Conservation (phyloP, 2,797 vertebrate genomes). For the Pachyuromys duprasi region DNA sequence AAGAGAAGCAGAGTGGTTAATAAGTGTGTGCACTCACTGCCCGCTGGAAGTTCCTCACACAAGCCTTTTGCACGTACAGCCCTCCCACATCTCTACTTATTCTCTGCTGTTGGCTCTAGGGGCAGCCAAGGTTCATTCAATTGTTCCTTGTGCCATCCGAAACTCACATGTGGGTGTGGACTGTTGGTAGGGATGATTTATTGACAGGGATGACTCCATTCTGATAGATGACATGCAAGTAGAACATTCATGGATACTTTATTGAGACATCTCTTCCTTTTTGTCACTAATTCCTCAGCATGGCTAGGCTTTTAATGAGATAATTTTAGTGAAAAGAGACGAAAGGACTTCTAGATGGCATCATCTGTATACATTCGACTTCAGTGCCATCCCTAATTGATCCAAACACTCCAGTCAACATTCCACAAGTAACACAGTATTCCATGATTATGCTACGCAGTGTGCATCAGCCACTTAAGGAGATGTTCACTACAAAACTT, state of each 20-base stretch:
- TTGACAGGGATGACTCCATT: background rate
- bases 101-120: background rate
- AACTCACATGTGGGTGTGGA: background rate
- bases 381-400: conserved; percentile 39
- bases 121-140: background rate
- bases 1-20: background rate
- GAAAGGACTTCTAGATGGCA: conserved; percentile 14
- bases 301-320: conserved; percentile 29
- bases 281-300: conserved; percentile 55
- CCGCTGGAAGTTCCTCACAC: background rate
- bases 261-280: conserved; percentile 49
- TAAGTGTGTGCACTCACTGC: background rate
- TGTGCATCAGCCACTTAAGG: background rate
- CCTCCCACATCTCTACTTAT: background rate
- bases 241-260: conserved; percentile 15
- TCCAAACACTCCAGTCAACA: background rate
- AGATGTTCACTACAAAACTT: background rate
- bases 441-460: accelerated
- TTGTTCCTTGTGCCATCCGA: background rate
- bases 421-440: background rate
- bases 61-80: background rate
- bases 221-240: background rate
- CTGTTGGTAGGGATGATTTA: background rate
- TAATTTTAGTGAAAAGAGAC: conserved; percentile 47
- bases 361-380: conserved; percentile 41